These are phyloP conservation scores for Agraylea sexmaculata DNA, from an alignment of 1,140 invertebrate genomes.

Conservation along the genomic window DNA sequence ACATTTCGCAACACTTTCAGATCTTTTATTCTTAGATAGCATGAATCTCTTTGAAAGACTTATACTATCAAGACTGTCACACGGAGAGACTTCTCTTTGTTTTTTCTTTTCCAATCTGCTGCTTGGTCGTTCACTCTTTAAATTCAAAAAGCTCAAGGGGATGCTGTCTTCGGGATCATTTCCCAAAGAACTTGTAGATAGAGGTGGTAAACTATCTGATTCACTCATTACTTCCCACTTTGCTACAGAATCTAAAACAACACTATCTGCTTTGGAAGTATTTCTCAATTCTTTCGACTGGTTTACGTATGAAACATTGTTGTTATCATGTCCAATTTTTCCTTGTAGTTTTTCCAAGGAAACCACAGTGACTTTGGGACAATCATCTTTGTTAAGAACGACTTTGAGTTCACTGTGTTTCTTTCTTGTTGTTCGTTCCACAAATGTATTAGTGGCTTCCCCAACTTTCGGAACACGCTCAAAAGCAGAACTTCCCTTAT, in stretches of 20 bases:
- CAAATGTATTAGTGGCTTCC: conserved; percentile 48
- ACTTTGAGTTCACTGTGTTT: conserved; percentile 35
- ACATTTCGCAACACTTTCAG: background rate
- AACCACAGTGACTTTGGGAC: conserved; percentile 37
- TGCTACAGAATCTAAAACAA: conserved; percentile 29
- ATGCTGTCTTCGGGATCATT: conserved; percentile 41
- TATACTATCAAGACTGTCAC: conserved; percentile 37
- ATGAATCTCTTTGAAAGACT: conserved; percentile 32
- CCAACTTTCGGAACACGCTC: conserved; percentile 52
- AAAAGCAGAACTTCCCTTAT: conserved; percentile 36
- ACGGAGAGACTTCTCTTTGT: conserved; percentile 38
- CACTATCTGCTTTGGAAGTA: conserved; percentile 2
- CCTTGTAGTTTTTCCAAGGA: conserved; percentile 46
- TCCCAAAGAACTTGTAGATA: conserved; percentile 30
- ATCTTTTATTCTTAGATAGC: conserved; percentile 12
- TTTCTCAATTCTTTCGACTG: background rate
- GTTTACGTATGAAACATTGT: conserved; percentile 9
- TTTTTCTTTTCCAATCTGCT: conserved; percentile 34
- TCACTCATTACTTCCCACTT: conserved; percentile 46
- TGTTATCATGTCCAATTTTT: conserved; percentile 23
- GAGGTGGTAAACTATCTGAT: conserved; percentile 42
- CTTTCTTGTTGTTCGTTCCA: conserved; percentile 40
- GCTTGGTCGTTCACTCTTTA: conserved; percentile 29
- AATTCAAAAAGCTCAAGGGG: conserved; percentile 35
- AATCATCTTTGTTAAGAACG: conserved; percentile 36